Evolutionary conservation across 2,113 vertebrate species (phyloP).

Genomic region (Calonectris borealis): DNA sequence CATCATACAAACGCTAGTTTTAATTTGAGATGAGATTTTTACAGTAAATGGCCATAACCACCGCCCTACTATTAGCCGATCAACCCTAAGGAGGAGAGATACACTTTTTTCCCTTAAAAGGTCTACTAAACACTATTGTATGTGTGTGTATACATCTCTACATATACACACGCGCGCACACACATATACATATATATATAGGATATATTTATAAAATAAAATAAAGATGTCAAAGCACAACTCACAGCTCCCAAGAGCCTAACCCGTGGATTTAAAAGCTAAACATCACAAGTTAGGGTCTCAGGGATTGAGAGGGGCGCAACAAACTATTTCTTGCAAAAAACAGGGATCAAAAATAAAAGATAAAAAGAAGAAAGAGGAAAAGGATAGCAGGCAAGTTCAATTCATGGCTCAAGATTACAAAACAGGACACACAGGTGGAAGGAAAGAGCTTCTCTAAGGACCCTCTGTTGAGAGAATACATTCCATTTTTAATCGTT

Average conservation of each 20-base stretch:
- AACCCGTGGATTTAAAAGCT: slow-evolving; percentile 99
- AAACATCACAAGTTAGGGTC: slow-evolving; percentile 99
- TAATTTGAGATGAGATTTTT: background rate
- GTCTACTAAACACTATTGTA: slow-evolving; percentile 37
- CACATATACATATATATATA: background rate
- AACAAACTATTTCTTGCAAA: slow-evolving; percentile 65
- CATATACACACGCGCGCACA: background rate
- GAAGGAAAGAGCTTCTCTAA: slow-evolving; percentile 54
- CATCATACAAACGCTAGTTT: background rate
- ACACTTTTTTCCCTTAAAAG: slow-evolving; percentile 66
- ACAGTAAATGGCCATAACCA: slow-evolving; percentile 44
- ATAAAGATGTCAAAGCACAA: slow-evolving; percentile 86
- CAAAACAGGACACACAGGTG: slow-evolving; percentile 72
- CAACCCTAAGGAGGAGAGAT: slow-evolving; percentile 44
- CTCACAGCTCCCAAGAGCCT: slow-evolving; percentile 99
- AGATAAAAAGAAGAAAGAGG: slow-evolving; percentile 56
- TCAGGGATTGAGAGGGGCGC: slow-evolving; percentile 98
- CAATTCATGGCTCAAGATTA: slow-evolving; percentile 49
- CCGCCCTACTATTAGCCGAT: slow-evolving; percentile 38
- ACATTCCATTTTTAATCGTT: slow-evolving; percentile 63
- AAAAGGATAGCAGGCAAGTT: slow-evolving; percentile 68
- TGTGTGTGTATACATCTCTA: slow-evolving; percentile 10
- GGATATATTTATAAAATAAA: slow-evolving; percentile 36
- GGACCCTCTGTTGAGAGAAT: slow-evolving; percentile 53
- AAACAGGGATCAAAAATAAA: background rate